These are phyloP conservation scores for Tachyglossus aculeatus DNA, from an alignment of 2,797 vertebrate genomes.

Conservation along the genomic window DNA sequence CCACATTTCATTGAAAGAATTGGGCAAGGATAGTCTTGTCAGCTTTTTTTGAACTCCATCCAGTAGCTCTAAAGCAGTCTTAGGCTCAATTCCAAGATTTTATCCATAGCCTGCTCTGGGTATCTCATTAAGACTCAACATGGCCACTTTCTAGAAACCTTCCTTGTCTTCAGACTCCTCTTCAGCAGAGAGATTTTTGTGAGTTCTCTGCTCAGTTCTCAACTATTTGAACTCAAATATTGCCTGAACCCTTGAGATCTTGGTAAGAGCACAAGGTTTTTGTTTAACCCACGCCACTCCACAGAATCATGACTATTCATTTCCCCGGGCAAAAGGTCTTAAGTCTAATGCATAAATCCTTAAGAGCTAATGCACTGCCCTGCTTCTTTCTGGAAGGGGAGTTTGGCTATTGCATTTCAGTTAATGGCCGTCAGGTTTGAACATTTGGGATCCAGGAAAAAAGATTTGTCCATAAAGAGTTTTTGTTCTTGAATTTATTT, in stretches of 20 bases:
- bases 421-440: too few relatives aligned
- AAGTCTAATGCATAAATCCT: not conserved
- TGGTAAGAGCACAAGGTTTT: not conserved
- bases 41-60: not conserved
- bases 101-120: not conserved
- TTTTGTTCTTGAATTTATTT: too few relatives aligned
- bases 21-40: not conserved
- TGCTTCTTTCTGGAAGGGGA: too few relatives aligned
- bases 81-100: not conserved
- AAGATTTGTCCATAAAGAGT: too few relatives aligned
- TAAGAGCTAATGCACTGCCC: too few relatives aligned
- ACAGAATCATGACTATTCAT: not conserved
- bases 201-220: too few relatives aligned
- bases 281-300: not conserved
- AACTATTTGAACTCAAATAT: not conserved
- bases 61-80: not conserved
- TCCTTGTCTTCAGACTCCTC: not conserved
- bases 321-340: not conserved
- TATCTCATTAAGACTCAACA: not conserved
- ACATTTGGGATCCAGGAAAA: too few relatives aligned
- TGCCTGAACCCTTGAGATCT: not conserved
- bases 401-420: too few relatives aligned
- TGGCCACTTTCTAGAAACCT: not conserved
- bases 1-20: not conserved
- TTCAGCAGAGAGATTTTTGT: not conserved